Percentiles rank a stretch among this genome's conserved stretches.
These are phyloP conservation scores for Acromyrmex heyeri DNA, from an alignment of 1,140 invertebrate genomes.

Conservation along the genomic window DNA sequence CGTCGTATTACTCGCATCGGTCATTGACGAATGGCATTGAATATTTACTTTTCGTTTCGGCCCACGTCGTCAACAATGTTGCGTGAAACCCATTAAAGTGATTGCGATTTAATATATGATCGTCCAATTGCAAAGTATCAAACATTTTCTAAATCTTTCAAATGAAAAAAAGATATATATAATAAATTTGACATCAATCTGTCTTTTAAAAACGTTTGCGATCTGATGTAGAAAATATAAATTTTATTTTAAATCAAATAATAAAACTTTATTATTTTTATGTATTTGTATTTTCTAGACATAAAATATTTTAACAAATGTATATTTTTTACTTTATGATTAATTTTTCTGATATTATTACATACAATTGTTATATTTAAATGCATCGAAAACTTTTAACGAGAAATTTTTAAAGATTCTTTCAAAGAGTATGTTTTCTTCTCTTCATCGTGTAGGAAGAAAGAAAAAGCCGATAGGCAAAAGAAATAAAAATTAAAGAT, in stretches of 20 bases:
- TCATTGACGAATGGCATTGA: background rate
- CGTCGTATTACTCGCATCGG: constrained; percentile 13
- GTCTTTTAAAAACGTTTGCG: background rate
- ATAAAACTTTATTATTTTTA: background rate
- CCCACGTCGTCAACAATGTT: background rate
- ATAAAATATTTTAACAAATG: background rate
- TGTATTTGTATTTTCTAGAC: too few species aligned
- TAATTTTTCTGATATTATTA: background rate
- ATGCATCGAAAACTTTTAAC: background rate
- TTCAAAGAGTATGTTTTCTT: background rate
- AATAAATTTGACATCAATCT: background rate
- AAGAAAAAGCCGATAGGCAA: background rate
- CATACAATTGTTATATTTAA: background rate
- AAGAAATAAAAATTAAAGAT: constrained; percentile 30
- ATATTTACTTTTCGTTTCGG: constrained; percentile 11
- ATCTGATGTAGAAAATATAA: background rate
- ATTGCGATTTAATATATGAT: constrained; percentile 16
- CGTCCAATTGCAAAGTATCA: background rate
- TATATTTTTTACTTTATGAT: background rate
- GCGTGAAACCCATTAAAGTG: background rate
- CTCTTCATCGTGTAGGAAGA: background rate
- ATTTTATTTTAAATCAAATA: background rate
- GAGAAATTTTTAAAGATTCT: background rate
- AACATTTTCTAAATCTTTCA: background rate
- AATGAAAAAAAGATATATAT: background rate